Conservation (phyloP, 2,888 invertebrate genomes). For the Patella depressa region DNA sequence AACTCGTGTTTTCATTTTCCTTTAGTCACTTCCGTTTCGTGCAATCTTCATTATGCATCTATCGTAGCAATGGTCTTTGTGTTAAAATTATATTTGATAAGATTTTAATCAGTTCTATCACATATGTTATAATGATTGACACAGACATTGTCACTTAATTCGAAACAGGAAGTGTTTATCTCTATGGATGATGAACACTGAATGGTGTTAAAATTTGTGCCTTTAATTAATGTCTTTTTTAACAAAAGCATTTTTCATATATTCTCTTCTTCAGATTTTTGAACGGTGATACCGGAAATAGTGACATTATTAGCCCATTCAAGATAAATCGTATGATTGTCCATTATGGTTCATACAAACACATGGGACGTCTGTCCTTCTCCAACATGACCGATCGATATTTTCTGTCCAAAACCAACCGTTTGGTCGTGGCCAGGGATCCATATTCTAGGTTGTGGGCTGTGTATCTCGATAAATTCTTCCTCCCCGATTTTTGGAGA, state of each 20-base stretch:
- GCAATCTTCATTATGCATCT: too few species aligned
- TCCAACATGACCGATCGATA: background rate
- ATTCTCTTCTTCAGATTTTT: background rate
- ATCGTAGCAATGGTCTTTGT: too few species aligned
- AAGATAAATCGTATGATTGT: background rate
- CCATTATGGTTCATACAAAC: conserved; percentile 2
- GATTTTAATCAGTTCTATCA: too few species aligned
- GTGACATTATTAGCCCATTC: background rate
- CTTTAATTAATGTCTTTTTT: too few species aligned
- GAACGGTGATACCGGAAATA: background rate
- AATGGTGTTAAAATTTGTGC: too few species aligned
- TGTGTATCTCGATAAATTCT: conserved; percentile 37
- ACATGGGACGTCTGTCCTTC: background rate
- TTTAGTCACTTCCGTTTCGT: too few species aligned
- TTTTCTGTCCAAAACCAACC: background rate
- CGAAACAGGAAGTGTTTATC: too few species aligned
- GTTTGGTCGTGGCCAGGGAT: conserved; percentile 33
- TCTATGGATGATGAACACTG: too few species aligned
- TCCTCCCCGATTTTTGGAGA: conserved; percentile 36
- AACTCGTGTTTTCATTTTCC: too few species aligned
- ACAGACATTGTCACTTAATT: too few species aligned
- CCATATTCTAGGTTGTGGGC: conserved; percentile 38
- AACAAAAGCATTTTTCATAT: background rate
- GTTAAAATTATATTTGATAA: too few species aligned
- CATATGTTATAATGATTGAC: too few species aligned